Conservation (phyloP, 2,113 vertebrate species). For the Psophia crepitans region DNA sequence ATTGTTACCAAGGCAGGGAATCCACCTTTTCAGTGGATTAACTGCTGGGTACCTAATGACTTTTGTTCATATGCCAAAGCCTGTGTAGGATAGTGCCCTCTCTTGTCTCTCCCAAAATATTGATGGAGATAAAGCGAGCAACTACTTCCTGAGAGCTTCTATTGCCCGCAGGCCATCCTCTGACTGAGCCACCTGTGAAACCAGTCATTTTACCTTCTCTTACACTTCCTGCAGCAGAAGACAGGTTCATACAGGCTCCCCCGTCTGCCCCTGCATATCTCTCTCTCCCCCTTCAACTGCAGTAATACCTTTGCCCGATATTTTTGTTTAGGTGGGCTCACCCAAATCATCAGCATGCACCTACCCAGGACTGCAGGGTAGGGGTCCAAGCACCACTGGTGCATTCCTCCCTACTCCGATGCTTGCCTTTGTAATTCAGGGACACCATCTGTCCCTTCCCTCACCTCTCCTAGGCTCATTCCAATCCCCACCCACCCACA, state of each 20-base stretch:
- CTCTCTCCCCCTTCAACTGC: not conserved
- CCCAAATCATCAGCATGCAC: not conserved
- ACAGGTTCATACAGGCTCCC: constrained; percentile 55
- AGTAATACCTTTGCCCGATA: not conserved
- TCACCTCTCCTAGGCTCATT: not conserved
- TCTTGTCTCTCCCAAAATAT: not conserved
- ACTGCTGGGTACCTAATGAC: not conserved
- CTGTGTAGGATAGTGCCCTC: not conserved
- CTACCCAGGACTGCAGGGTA: not conserved
- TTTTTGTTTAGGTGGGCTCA: constrained; percentile 2
- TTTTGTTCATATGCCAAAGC: not conserved
- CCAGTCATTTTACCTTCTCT: constrained; percentile 41
- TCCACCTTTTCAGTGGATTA: not conserved
- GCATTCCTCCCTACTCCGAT: not conserved
- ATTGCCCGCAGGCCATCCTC: not conserved
- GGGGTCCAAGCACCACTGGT: not conserved
- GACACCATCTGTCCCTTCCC: not conserved
- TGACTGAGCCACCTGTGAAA: constrained; percentile 27
- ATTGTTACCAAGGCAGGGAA: not conserved
- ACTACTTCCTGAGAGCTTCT: not conserved
- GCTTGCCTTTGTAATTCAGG: not conserved
- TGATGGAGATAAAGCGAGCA: not conserved
- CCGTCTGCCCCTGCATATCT: not conserved
- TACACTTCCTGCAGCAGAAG: not conserved
- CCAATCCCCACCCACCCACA: not conserved